These are phyloP conservation scores for Lutjanus erythropterus DNA, from an alignment of 2,113 vertebrate species.

Conservation along the genomic window DNA sequence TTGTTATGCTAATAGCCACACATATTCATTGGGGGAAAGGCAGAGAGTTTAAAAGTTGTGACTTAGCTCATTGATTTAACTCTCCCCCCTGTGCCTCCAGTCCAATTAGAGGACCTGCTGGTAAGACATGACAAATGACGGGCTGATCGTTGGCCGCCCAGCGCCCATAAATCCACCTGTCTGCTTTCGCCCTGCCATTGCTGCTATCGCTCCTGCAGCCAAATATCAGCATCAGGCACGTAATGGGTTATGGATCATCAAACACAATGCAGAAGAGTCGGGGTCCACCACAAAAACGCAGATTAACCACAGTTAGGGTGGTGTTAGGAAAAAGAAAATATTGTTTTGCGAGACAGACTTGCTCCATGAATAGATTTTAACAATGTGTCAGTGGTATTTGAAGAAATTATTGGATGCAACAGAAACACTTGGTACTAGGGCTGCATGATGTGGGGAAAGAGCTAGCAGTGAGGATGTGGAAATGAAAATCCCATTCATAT, in stretches of 20 bases:
- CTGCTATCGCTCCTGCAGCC: conserved; percentile 33
- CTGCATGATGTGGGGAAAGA: too few species aligned
- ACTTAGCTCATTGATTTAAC: conserved; percentile 42
- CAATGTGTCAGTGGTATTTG: neutral
- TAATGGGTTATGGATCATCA: conserved; percentile 64
- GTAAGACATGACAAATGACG: conserved; percentile 66
- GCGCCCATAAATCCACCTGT: conserved; percentile 63
- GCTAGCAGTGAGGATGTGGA: too few species aligned
- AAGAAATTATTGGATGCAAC: conserved; percentile 1
- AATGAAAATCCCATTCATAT: too few species aligned
- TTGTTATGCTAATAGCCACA: conserved; percentile 36
- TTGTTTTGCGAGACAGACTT: neutral
- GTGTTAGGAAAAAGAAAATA: neutral
- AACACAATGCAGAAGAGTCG: conserved; percentile 29
- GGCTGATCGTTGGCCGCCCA: conserved; percentile 44
- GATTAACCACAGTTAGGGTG: neutral
- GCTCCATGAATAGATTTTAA: neutral
- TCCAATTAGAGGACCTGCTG: conserved; percentile 62
- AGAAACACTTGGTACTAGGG: conserved; percentile 10
- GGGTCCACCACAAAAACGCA: conserved; percentile 24
- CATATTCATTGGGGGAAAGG: neutral
- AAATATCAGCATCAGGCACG: conserved; percentile 45
- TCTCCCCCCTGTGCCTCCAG: neutral
- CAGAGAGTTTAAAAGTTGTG: conserved; percentile 43
- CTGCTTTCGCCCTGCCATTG: conserved; percentile 10